Percentiles rank a stretch among this genome's conserved stretches.
Evolutionary conservation across 2,113 vertebrate species (phyloP).

Genomic region (Lasiurus cinereus): DNA sequence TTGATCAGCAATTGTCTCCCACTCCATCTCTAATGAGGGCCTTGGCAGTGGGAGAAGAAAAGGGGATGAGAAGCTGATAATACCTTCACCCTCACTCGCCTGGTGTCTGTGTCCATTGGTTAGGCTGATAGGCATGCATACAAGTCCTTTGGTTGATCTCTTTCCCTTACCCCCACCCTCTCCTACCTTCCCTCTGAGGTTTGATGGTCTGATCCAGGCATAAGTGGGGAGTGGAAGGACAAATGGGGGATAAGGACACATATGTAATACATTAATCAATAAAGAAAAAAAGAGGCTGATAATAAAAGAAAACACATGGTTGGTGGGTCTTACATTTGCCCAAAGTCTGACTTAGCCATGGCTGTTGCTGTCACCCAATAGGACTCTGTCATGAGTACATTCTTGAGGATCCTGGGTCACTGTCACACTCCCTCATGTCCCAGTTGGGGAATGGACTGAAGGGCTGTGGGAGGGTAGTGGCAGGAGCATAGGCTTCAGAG

Average conservation of each 20-base stretch:
- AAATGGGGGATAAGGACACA: too few species aligned
- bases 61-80: background rate
- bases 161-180: too few species aligned
- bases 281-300: background rate
- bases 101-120: too few species aligned
- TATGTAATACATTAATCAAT: too few species aligned
- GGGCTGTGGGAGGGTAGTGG: background rate
- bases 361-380: background rate
- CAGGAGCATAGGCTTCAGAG: background rate
- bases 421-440: background rate
- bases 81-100: too few species aligned
- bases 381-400: background rate
- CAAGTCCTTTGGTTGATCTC: too few species aligned
- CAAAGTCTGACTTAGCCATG: background rate
- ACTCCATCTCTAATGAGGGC: background rate
- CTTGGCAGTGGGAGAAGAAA: background rate
- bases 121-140: too few species aligned
- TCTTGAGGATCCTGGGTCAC: background rate
- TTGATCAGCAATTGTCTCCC: background rate
- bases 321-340: background rate
- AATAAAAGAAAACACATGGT: background rate
- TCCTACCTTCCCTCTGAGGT: too few species aligned
- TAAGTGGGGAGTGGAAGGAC: too few species aligned
- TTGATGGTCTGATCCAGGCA: too few species aligned
- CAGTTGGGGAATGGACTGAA: accelerated